Conservation (phyloP, 1,140 invertebrate genomes). For the Diorhabda carinulata region DNA sequence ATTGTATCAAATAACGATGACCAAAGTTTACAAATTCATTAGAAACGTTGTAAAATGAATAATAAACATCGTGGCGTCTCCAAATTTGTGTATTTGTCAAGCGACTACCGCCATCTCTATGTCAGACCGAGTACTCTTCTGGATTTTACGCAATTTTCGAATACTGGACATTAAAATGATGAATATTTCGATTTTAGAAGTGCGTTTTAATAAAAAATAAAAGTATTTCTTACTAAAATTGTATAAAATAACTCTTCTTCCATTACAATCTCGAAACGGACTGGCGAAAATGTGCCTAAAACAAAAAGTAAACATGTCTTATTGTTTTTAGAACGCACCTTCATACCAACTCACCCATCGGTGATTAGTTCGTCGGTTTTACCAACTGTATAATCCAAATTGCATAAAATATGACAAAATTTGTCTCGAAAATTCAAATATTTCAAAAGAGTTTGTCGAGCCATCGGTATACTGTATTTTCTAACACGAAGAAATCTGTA, state of each 20-base stretch:
- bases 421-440: slow-evolving; percentile 70
- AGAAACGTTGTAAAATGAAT: no score
- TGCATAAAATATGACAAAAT: slow-evolving; percentile 59
- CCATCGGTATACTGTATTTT: slow-evolving; percentile 76
- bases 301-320: slow-evolving; percentile 30
- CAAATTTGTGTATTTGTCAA: no score
- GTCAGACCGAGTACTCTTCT: no score
- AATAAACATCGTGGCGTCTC: no score
- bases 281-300: slow-evolving; percentile 66
- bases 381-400: slow-evolving; percentile 61
- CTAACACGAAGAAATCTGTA: slow-evolving; percentile 71
- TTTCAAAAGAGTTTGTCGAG: slow-evolving; percentile 72
- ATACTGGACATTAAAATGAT: no score
- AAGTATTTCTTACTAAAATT: slow-evolving; percentile 54
- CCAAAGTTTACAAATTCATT: no score
- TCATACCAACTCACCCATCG: slow-evolving; percentile 53
- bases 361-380: slow-evolving; percentile 59
- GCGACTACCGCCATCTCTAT: no score
- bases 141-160: no score
- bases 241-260: slow-evolving; percentile 66
- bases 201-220: no score
- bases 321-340: neutral
- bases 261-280: slow-evolving; percentile 64
- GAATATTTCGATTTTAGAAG: no score
- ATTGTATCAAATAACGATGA: no score